phyloP scores from a whole-genome alignment of 2,797 vertebrate species.

The Hybognathus amarus region DNA sequence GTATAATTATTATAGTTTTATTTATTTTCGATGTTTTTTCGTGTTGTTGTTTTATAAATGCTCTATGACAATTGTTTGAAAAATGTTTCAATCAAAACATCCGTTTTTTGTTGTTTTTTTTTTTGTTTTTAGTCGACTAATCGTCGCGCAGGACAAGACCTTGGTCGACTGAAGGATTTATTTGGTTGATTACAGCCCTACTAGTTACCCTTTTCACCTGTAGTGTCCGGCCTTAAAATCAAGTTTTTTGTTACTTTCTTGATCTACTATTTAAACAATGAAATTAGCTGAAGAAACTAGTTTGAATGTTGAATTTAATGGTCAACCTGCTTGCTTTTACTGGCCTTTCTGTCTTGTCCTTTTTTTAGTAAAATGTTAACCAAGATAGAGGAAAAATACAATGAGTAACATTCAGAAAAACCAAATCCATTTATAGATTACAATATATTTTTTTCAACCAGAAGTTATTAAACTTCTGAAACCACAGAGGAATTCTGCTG shows the following conservation, averaged over 20 bases:
- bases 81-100: too few relatives aligned
- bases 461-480: not conserved
- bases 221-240: not conserved
- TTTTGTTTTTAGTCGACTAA: too few relatives aligned
- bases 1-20: too few relatives aligned
- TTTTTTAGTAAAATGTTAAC: not conserved
- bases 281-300: not conserved
- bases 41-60: too few relatives aligned
- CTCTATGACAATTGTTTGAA: too few relatives aligned
- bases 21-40: too few relatives aligned
- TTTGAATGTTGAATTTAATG: not conserved
- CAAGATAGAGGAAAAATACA: not conserved
- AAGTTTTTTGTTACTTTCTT: not conserved
- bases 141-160: too few relatives aligned
- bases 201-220: too few relatives aligned
- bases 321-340: not conserved
- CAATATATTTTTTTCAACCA: not conserved
- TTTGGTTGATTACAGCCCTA: too few relatives aligned
- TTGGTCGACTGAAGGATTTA: too few relatives aligned
- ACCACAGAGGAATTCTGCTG: slow-evolving; percentile 14
- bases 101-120: too few relatives aligned
- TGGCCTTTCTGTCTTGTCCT: not conserved
- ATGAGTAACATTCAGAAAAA: not conserved
- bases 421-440: not conserved
- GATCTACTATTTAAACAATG: not conserved